A percentile compares a stretch with the other conserved stretches of the same genome.
Evolutionary conservation across 2,113 vertebrate species (phyloP).

Genomic region (Tenebrosternarchus preto): DNA sequence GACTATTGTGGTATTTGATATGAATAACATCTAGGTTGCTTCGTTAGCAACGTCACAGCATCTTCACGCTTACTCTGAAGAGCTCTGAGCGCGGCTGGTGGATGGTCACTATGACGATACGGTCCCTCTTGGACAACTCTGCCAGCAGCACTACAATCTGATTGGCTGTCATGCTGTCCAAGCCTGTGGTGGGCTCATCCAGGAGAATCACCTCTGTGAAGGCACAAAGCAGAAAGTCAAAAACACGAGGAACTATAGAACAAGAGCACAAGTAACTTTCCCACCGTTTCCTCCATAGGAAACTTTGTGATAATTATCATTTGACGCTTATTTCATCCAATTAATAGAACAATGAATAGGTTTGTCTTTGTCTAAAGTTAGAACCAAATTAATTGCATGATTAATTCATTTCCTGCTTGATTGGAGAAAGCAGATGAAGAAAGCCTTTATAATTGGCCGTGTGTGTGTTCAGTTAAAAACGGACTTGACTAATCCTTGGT

Average conservation of each 20-base stretch:
- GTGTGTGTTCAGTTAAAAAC: slow-evolving; percentile 40
- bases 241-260: not conserved
- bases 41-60: not conserved
- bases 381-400: slow-evolving; percentile 76
- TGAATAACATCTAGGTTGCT: slow-evolving; percentile 11
- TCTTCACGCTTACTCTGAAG: slow-evolving; percentile 79
- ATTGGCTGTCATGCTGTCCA: slow-evolving; percentile 95
- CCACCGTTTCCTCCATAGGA: slow-evolving; percentile 49
- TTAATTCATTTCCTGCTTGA: slow-evolving; percentile 82
- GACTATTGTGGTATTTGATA: not conserved
- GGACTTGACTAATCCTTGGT: slow-evolving; percentile 71
- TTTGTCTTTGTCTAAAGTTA: slow-evolving; percentile 72
- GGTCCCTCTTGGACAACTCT: slow-evolving; percentile 81
- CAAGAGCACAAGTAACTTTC: slow-evolving; percentile 54
- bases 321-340: slow-evolving; percentile 73
- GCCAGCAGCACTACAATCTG: slow-evolving; percentile 86
- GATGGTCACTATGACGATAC: slow-evolving; percentile 91
- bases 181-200: slow-evolving; percentile 92
- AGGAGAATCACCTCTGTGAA: slow-evolving; percentile 87
- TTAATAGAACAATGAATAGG: slow-evolving; percentile 78
- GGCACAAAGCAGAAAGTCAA: slow-evolving; percentile 52
- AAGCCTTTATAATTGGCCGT: slow-evolving; percentile 68
- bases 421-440: slow-evolving; percentile 72
- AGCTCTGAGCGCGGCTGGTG: slow-evolving; percentile 96
- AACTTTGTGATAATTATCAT: slow-evolving; percentile 69